phyloP scores from a whole-genome alignment of 2,888 invertebrate genomes.

The Drosophila sordidula region DNA sequence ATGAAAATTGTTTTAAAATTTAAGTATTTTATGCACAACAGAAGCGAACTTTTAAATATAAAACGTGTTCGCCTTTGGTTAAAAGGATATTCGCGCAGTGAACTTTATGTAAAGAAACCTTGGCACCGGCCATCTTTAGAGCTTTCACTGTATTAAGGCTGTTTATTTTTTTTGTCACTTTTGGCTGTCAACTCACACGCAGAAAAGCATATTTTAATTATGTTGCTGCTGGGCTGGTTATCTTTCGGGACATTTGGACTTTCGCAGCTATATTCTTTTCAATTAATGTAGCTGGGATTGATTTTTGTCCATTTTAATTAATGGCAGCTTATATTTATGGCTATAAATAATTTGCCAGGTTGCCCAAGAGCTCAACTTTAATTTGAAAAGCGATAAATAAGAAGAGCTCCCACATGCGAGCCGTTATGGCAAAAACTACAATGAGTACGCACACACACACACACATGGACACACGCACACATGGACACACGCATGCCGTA shows the following conservation, averaged over 20 bases:
- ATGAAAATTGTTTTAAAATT: background rate
- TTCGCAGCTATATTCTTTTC: conserved; percentile 21
- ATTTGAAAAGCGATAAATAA: conserved; percentile 81
- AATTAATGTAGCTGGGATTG: conserved; percentile 46
- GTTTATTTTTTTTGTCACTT: conserved; percentile 25
- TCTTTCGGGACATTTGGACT: background rate
- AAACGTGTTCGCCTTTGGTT: no score
- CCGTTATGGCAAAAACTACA: conserved; percentile 54
- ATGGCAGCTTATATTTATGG: conserved; percentile 67
- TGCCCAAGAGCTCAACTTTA: conserved; percentile 69
- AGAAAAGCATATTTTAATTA: background rate
- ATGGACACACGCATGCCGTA: conserved; percentile 55
- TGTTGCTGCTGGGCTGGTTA: no score
- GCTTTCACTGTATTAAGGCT: background rate
- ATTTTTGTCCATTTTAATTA: conserved; percentile 54
- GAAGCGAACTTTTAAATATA: background rate
- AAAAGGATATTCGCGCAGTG: no score
- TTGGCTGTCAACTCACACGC: background rate
- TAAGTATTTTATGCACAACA: background rate
- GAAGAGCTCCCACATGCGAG: conserved; percentile 47
- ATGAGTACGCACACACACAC: conserved; percentile 36
- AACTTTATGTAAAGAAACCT: background rate
- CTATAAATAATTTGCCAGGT: conserved; percentile 68
- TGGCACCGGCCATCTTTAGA: background rate
- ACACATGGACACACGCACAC: conserved; percentile 19